Conservation (phyloP, 30 jellyfish, hydroid and myxozoan genomes). For the Chironex yamaguchii region DNA sequence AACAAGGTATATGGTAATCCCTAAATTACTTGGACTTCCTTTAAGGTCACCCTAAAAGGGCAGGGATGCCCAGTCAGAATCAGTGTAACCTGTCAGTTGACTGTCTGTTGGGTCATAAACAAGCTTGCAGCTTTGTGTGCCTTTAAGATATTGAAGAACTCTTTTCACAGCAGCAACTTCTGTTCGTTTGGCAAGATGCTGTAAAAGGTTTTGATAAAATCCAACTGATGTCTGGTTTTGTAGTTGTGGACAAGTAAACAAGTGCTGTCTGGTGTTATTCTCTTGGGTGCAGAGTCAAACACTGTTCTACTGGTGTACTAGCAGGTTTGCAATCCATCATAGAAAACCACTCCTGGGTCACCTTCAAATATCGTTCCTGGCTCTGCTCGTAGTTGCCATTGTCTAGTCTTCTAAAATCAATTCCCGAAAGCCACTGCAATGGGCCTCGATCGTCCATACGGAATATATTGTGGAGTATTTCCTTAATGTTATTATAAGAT, state of each 20-base stretch:
- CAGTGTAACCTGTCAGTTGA: slow-evolving; percentile 10
- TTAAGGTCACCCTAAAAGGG: too few species aligned
- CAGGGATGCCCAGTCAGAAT: slow-evolving; percentile 50
- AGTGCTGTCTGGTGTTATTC: slow-evolving; percentile 6
- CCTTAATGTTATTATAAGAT: background rate
- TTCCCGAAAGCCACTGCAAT: background rate
- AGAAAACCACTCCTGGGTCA: background rate
- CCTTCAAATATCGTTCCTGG: slow-evolving; percentile 18
- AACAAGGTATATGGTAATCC: too few species aligned
- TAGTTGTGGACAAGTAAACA: slow-evolving; percentile 29
- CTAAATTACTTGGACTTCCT: too few species aligned
- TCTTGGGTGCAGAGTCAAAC: background rate
- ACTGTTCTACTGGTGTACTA: slow-evolving; percentile 33
- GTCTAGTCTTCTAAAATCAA: too few species aligned
- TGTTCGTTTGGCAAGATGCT: background rate
- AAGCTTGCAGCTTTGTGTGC: too few species aligned
- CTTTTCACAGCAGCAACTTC: slow-evolving; percentile 27
- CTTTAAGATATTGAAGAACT: too few species aligned
- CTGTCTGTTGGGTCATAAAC: slow-evolving; percentile 31
- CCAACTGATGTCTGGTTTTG: slow-evolving; percentile 54
- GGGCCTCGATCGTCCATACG: slow-evolving; percentile 35
- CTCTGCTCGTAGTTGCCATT: slow-evolving; percentile 17
- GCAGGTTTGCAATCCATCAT: slow-evolving; percentile 24
- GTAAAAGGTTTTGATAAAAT: slow-evolving; percentile 13
- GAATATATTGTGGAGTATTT: too few species aligned